A percentile compares a stretch with the other conserved stretches of the same genome.
Evolutionary conservation across 2,888 invertebrate genomes (phyloP).

Genomic region (Cantharis flavilabris): DNA sequence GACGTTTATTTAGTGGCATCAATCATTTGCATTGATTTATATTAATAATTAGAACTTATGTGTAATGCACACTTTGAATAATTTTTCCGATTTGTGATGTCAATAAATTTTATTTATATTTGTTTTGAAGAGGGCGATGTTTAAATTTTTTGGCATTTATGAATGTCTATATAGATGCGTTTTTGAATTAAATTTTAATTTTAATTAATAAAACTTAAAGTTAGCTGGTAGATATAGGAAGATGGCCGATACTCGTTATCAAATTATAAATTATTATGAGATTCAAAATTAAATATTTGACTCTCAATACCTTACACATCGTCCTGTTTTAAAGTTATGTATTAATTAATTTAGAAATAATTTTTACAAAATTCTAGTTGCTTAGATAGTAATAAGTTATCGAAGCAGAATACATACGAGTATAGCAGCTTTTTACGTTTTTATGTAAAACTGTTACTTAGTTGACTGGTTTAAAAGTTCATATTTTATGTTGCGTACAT

Average conservation of each 20-base stretch:
- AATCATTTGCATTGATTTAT: too few species aligned
- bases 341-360: not conserved
- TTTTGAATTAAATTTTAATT: too few species aligned
- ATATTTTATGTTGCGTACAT: constrained; percentile 2
- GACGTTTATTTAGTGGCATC: too few species aligned
- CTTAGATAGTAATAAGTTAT: not conserved
- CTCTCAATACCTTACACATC: too few species aligned
- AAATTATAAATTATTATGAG: too few species aligned
- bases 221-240: too few species aligned
- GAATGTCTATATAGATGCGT: too few species aligned
- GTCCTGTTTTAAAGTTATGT: not conserved
- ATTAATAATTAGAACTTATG: too few species aligned
- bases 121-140: not conserved
- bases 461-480: not conserved
- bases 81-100: not conserved
- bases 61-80: too few species aligned
- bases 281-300: too few species aligned
- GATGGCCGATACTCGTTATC: too few species aligned
- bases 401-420: not conserved
- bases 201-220: not conserved
- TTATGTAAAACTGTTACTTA: constrained; percentile 2
- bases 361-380: too few species aligned
- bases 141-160: not conserved
- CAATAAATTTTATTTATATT: not conserved
- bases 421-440: not conserved